phyloP scores from a whole-genome alignment of 2,797 vertebrate genomes.

The Myotis planiceps region DNA sequence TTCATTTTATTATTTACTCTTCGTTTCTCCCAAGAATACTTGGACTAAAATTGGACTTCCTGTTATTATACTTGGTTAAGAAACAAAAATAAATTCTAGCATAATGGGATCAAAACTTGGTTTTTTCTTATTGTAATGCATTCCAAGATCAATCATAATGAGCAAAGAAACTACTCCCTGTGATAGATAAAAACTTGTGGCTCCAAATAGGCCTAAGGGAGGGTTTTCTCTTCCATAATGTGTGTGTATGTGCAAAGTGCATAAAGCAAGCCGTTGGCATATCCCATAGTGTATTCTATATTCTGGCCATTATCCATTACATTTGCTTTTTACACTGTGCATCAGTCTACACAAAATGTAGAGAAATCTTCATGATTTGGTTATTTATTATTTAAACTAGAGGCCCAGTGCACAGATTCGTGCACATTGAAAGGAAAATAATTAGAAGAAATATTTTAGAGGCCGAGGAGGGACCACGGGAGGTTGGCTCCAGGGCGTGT shows the following conservation, averaged over 20 bases:
- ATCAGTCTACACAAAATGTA: background rate
- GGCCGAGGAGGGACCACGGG: too few species aligned
- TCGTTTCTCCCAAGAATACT: conserved; percentile 38
- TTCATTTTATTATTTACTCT: conserved; percentile 35
- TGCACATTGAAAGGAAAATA: too few species aligned
- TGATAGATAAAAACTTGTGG: background rate
- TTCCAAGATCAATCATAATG: conserved; percentile 43
- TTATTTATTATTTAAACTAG: background rate
- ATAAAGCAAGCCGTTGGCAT: background rate
- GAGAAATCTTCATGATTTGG: background rate
- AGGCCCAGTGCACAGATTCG: too few species aligned
- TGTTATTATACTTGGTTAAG: conserved; percentile 31
- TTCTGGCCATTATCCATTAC: background rate
- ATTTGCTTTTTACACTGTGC: background rate
- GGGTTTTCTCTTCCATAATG: background rate
- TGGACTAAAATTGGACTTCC: background rate
- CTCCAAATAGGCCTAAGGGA: background rate
- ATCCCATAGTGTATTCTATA: accelerated
- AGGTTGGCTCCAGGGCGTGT: too few species aligned
- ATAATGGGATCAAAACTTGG: background rate
- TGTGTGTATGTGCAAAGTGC: background rate
- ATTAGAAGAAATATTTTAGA: too few species aligned
- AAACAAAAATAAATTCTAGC: conserved; percentile 60
- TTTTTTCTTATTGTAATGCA: background rate
- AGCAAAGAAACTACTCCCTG: background rate